phyloP scores from a whole-genome alignment of 2,888 invertebrate species.

The Drosophila meridionalis region DNA sequence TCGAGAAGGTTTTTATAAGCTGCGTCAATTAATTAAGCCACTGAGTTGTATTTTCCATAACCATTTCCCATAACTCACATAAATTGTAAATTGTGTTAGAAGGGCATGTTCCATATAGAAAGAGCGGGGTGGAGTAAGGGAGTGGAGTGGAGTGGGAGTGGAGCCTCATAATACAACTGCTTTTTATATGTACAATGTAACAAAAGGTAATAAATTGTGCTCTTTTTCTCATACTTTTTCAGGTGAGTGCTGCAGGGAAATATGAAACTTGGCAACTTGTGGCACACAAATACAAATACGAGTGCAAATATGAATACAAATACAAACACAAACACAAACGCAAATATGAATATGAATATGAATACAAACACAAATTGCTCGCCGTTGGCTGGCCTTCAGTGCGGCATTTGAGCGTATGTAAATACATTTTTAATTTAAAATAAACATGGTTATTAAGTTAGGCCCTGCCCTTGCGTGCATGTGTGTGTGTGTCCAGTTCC shows the following conservation, averaged over 20 bases:
- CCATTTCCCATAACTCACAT: constrained; percentile 42
- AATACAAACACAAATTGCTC: constrained; percentile 25
- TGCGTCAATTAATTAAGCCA: constrained; percentile 44
- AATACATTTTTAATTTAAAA: constrained; percentile 78
- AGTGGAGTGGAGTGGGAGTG: not conserved
- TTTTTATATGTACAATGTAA: constrained; percentile 37
- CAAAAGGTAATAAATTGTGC: constrained; percentile 47
- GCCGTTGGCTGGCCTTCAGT: constrained; percentile 31
- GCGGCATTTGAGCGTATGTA: constrained; percentile 47
- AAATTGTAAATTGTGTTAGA: constrained; percentile 36
- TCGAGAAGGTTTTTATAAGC: constrained; percentile 13
- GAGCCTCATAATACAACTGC: constrained; percentile 20
- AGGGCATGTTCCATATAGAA: constrained; percentile 1
- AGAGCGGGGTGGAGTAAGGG: not conserved
- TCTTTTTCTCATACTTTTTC: constrained; percentile 33
- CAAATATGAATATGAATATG: not conserved
- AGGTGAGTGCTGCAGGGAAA: constrained; percentile 42
- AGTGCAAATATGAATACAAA: not conserved
- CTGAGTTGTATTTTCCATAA: constrained; percentile 14
- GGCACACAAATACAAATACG: constrained; percentile 6
- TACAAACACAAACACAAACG: constrained; percentile 1
- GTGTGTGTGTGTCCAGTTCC: constrained; percentile 30
- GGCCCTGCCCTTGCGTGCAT: constrained; percentile 3
- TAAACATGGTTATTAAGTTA: constrained; percentile 69
- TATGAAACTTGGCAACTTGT: constrained; percentile 30